These are phyloP conservation scores for Notoglanidium macrostoma DNA, from an alignment of 2,797 vertebrate genomes.

Conservation along the genomic window DNA sequence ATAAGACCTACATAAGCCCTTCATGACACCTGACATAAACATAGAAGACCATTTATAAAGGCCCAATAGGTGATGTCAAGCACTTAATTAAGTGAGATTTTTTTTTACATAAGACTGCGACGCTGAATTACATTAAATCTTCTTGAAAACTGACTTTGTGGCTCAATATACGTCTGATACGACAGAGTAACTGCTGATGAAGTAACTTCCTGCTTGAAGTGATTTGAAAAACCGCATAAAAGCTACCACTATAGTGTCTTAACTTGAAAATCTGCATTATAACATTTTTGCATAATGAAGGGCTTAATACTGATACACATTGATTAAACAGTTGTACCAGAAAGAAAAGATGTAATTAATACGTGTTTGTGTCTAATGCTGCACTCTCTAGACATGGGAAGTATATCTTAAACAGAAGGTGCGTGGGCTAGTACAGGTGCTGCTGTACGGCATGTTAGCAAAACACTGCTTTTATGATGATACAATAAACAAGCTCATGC, in stretches of 20 bases:
- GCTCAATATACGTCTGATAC: background rate
- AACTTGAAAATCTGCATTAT: background rate
- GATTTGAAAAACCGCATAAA: background rate
- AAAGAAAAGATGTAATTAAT: background rate
- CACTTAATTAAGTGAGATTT: background rate
- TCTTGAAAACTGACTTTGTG: background rate
- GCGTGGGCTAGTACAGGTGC: slow-evolving; percentile 49
- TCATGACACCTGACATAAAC: background rate
- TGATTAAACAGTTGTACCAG: background rate
- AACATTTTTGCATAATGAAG: background rate
- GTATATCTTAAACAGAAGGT: slow-evolving; percentile 65
- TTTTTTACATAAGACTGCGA: background rate
- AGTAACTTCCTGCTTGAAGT: background rate
- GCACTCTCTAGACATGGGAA: slow-evolving; percentile 54
- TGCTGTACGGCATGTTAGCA: background rate
- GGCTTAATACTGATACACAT: background rate
- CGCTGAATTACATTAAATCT: background rate
- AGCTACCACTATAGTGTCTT: background rate
- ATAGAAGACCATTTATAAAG: background rate
- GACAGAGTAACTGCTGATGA: background rate
- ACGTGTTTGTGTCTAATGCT: slow-evolving; percentile 42
- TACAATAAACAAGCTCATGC: slow-evolving; percentile 6
- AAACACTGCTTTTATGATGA: background rate
- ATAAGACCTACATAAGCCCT: background rate
- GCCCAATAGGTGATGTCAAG: background rate